Percentiles rank a stretch among this genome's conserved stretches.
Evolutionary conservation across 2,797 vertebrate genomes (phyloP).

Genomic region (Ispidina lecontei): DNA sequence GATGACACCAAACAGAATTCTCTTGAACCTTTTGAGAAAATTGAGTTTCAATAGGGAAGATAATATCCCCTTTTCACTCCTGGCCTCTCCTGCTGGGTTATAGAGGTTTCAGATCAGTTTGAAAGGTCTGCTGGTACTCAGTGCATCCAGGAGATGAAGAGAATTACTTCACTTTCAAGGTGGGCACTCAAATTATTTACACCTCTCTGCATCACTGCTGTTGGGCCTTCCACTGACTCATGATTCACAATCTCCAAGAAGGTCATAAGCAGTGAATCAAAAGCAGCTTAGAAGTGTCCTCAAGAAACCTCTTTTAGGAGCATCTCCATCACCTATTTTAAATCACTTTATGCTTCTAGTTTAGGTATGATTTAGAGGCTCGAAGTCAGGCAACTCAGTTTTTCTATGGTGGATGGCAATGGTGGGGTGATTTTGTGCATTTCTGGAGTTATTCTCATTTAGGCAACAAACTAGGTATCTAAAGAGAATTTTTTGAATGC

Average conservation of each 20-base stretch:
- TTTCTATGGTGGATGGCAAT: not conserved
- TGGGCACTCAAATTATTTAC: not conserved
- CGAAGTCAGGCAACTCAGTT: not conserved
- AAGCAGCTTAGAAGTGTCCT: not conserved
- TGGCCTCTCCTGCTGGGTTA: not conserved
- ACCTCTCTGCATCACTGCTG: rapidly evolving
- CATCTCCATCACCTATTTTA: not conserved
- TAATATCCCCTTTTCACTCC: not conserved
- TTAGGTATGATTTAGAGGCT: not conserved
- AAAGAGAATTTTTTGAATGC: not conserved
- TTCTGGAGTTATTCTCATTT: not conserved
- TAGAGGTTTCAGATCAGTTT: not conserved
- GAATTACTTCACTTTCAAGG: not conserved
- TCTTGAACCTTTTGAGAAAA: not conserved
- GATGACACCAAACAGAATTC: not conserved
- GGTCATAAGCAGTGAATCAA: not conserved
- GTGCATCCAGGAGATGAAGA: not conserved
- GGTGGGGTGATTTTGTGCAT: not conserved
- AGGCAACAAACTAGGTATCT: not conserved
- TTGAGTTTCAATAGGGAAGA: not conserved
- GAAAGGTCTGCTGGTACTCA: not conserved
- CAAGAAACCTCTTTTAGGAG: not conserved
- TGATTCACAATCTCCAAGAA: not conserved
- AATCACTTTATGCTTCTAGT: not conserved
- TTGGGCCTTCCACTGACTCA: not conserved